phyloP scores from a whole-genome alignment of 2,113 vertebrate genomes.

The Atlantisia rogersi region DNA sequence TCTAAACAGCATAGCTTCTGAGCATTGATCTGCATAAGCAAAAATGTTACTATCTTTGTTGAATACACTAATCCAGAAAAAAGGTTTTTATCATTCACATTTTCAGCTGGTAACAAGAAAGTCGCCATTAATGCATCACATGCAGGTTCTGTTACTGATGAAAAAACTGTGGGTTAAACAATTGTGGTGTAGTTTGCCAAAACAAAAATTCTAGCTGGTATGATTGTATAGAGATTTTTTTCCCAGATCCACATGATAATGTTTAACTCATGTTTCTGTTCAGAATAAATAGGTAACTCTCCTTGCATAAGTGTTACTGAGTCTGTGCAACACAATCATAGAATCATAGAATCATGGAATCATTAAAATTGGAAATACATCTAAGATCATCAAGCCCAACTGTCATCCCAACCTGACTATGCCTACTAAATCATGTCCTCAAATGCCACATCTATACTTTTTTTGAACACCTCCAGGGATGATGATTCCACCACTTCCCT shows the following conservation, averaged over 20 bases:
- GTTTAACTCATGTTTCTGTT: not conserved
- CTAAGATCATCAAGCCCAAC: too few relatives aligned
- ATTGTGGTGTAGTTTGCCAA: not conserved
- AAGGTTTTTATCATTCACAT: not conserved
- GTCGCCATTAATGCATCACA: rapidly evolving
- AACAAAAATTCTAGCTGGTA: not conserved
- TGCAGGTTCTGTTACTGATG: not conserved
- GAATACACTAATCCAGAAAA: not conserved
- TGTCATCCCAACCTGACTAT: too few relatives aligned
- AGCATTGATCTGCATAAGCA: not conserved
- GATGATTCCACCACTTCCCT: too few relatives aligned
- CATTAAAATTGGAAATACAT: too few relatives aligned
- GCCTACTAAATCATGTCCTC: too few relatives aligned
- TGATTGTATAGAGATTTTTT: not conserved
- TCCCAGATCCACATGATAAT: not conserved
- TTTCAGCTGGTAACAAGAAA: not conserved
- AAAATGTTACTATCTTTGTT: not conserved
- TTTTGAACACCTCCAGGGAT: too few relatives aligned
- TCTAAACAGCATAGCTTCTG: not conserved
- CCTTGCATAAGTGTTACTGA: rapidly evolving
- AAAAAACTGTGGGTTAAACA: not conserved
- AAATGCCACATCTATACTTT: too few relatives aligned
- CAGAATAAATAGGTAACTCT: not conserved
- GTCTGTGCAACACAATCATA: not conserved
- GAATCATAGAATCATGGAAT: too few relatives aligned